Evolutionary conservation across 2,113 vertebrate species (phyloP).

Genomic region (Poicephalus gulielmi): DNA sequence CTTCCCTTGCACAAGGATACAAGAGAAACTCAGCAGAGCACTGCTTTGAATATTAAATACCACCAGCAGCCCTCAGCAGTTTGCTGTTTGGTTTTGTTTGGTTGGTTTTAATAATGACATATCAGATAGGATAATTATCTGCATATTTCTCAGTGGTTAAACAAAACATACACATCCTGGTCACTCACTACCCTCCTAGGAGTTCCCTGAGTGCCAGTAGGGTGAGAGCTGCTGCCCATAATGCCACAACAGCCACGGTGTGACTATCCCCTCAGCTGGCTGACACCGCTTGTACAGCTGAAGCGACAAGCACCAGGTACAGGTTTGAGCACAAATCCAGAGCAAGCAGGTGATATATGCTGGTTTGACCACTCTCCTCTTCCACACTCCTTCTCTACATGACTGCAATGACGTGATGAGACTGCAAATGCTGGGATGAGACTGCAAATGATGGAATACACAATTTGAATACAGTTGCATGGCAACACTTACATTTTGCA

Average conservation of each 20-base stretch:
- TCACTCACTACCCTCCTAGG: neutral
- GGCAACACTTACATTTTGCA: neutral
- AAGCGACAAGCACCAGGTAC: neutral
- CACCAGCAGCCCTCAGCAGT: neutral
- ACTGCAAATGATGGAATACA: neutral
- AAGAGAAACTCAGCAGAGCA: neutral
- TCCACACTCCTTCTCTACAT: neutral
- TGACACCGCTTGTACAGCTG: neutral
- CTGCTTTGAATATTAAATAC: neutral
- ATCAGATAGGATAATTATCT: neutral
- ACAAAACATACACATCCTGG: neutral
- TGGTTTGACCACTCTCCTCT: neutral
- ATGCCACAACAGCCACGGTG: rapidly evolving
- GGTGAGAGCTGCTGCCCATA: neutral
- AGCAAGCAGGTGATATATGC: neutral
- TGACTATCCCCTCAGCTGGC: neutral
- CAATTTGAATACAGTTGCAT: neutral
- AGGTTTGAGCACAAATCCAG: neutral
- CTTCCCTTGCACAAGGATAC: neutral
- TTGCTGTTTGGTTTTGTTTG: neutral
- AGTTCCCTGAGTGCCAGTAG: neutral
- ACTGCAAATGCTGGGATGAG: neutral
- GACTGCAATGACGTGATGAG: neutral
- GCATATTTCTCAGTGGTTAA: neutral
- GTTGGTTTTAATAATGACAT: neutral